Base-by-base conservation (phyloP, 2,113 vertebrate species). In the Solea senegalensis region DNA sequence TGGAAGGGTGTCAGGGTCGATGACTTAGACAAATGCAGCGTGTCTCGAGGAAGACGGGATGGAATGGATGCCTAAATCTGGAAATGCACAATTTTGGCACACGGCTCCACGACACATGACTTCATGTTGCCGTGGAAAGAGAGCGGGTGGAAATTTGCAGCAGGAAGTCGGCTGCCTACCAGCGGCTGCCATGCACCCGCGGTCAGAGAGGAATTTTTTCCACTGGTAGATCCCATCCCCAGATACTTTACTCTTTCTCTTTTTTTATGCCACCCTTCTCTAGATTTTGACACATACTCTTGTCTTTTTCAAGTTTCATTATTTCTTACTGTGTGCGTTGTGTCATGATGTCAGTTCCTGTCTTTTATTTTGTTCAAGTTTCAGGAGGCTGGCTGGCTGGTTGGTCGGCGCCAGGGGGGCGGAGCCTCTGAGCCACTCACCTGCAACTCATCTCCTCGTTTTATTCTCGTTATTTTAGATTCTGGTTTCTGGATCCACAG, bases 161-260 rank as follows among this genome's bases (percentile, higher is more conserved):
- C 8, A n/a, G 77, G 73, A 68, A 70, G 82, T 78, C 85, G 77
- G 89, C 84, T 87, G 85, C 80, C 78, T 67, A 65, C 72, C 60
- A 69, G 73, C 65, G 88, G 86, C 86, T 90, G 88, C 85, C 90
- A 83, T 92, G 92, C 77, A 3, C 90, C 21, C 90, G 93, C 60
- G 93, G 94, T 90, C 70, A 64, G 61, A 88, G 56, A 90, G 80
- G 83, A 85, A 82, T 86, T 88, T 89, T 94, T 94, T 94, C 91
- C 92, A 90, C 50, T 75, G 89, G 85, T 90, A 90, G 78, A 89
- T 86, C 78, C 59, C 40, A 40, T 86, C 90, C 87, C 90, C 90
- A 87, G 90, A 90, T 68, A 43, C 85, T 82, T 82, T 65, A 48
- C 14, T 48, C 14, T 64, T 67, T 73, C 54, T 34, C 21, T 21